Conservation (phyloP, 2,888 invertebrate genomes). For the Tolmerus cingulatus region DNA sequence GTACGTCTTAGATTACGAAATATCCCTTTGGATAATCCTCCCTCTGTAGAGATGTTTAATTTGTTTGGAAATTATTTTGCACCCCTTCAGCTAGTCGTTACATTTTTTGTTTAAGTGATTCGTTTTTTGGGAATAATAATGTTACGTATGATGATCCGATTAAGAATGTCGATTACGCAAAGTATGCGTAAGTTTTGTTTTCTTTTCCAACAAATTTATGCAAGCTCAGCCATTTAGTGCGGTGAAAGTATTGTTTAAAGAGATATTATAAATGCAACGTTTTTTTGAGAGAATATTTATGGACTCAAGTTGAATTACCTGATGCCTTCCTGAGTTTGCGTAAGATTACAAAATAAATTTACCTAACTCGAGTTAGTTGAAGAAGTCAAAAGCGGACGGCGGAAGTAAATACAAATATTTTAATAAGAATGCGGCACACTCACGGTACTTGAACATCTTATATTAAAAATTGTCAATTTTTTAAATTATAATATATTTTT, state of each 20-base stretch:
- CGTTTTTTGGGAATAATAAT: neutral
- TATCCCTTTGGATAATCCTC: neutral
- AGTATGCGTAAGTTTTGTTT: neutral
- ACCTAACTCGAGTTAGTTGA: too few relatives aligned
- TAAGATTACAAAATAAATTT: too few relatives aligned
- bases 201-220: neutral
- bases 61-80: neutral
- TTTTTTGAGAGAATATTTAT: neutral
- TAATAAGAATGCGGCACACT: too few relatives aligned
- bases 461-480: too few relatives aligned
- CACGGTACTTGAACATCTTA: too few relatives aligned
- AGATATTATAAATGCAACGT: neutral
- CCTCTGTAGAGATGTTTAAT: neutral
- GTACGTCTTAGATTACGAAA: conserved; percentile 54
- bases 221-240: neutral
- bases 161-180: neutral
- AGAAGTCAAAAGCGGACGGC: too few relatives aligned
- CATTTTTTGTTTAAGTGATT: neutral
- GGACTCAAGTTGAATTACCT: neutral
- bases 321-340: too few relatives aligned
- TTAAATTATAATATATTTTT: too few relatives aligned
- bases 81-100: neutral
- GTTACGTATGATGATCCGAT: neutral
- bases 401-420: too few relatives aligned
- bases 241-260: neutral